A percentile compares a stretch with the other conserved stretches of the same genome.
These are phyloP conservation scores for Tragelaphus strepsiceros DNA, from an alignment of 2,113 vertebrate species.

Conservation along the genomic window DNA sequence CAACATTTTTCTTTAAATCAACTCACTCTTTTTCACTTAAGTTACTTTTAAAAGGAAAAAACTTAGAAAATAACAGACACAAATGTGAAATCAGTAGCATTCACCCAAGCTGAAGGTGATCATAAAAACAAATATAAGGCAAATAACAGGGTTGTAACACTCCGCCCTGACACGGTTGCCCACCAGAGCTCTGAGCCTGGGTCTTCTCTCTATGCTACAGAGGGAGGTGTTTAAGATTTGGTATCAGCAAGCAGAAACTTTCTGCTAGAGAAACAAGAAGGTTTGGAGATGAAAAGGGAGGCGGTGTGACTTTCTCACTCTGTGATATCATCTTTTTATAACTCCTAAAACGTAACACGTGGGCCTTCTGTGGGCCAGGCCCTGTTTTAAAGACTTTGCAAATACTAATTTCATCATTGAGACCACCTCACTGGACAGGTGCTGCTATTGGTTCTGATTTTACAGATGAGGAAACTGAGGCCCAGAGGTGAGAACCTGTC, in stretches of 20 bases:
- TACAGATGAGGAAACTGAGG: not conserved
- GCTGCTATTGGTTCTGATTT: not conserved
- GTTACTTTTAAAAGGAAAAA: not conserved
- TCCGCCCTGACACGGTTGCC: rapidly evolving
- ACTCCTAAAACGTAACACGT: rapidly evolving
- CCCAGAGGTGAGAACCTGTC: not conserved
- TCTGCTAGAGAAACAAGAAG: not conserved
- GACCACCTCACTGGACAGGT: not conserved
- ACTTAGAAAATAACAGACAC: not conserved
- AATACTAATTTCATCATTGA: too few relatives aligned
- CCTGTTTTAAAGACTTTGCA: not conserved
- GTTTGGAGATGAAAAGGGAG: too few relatives aligned
- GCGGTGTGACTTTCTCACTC: rapidly evolving
- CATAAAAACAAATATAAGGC: not conserved
- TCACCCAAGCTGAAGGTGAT: not conserved
- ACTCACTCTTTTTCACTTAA: not conserved
- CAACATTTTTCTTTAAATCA: not conserved
- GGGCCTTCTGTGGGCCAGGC: not conserved
- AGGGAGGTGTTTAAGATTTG: not conserved
- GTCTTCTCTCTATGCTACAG: rapidly evolving
- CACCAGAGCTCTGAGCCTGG: too few relatives aligned
- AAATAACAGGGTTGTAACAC: rapidly evolving
- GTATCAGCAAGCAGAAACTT: not conserved
- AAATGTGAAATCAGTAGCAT: not conserved
- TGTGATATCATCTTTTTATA: not conserved